A percentile compares a stretch with the other conserved stretches of the same genome.
These are phyloP conservation scores for Babylonia areolata DNA, from an alignment of 1,140 invertebrate genomes.

Conservation along the genomic window DNA sequence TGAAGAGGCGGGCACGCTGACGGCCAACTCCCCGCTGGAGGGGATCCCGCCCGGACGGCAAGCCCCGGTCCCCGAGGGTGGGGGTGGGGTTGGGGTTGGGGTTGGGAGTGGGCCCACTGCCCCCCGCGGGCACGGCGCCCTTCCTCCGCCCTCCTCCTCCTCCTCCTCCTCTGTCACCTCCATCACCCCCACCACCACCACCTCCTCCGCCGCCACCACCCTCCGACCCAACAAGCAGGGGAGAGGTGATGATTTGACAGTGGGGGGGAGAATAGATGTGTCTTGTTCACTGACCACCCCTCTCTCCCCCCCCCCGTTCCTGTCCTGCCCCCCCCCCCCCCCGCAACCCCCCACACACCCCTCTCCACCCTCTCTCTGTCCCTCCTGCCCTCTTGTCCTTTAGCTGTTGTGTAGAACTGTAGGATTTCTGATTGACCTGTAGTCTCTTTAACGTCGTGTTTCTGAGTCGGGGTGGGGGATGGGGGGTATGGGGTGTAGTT, in stretches of 20 bases:
- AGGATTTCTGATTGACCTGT: too few species aligned
- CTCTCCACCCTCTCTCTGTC: too few species aligned
- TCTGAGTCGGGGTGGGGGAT: too few species aligned
- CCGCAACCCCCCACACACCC: background rate
- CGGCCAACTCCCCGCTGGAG: slow-evolving; percentile 62
- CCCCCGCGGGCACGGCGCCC: background rate
- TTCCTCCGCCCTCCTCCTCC: background rate
- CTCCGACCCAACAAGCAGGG: background rate
- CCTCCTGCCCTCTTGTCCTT: too few species aligned
- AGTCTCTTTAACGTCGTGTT: too few species aligned
- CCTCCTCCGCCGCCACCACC: background rate
- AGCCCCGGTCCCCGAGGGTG: background rate
- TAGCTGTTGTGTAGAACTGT: too few species aligned
- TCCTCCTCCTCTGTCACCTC: background rate
- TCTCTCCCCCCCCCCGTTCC: background rate
- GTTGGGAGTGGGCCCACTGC: background rate
- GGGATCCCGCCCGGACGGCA: slow-evolving; percentile 37
- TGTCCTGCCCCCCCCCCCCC: background rate
- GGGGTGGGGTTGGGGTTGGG: too few species aligned
- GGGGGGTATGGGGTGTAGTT: too few species aligned
- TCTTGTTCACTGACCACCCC: background rate
- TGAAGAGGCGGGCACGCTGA: slow-evolving; percentile 57
- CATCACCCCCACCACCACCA: background rate
- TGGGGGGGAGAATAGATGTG: background rate
- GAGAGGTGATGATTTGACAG: background rate